Evolutionary conservation across 2,888 invertebrate genomes (phyloP), one percentile per base, ranked within the genome.

Genomic region (Yponomeuta cagnagella): DNA sequence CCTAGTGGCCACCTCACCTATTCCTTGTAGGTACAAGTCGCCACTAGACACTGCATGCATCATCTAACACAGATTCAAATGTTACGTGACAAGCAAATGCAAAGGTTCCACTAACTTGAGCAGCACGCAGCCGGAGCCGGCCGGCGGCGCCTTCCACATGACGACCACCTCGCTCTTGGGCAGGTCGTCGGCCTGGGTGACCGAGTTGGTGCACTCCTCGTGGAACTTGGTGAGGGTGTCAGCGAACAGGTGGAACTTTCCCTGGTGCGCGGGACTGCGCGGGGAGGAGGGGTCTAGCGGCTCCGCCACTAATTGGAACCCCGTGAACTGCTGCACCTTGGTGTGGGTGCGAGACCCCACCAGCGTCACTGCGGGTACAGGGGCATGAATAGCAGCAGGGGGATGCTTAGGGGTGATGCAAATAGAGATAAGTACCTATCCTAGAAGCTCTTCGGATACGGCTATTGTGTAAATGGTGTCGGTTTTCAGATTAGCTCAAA

Each of bases 91-190:
- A 58, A 58, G 52, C 5, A 58, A 58, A 15, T 12, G 12, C 8
- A 43, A 43, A 43, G 43, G 4, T 5, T 3, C 52, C 1, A 82
- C 87, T 90, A 84, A 96, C 95, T 96, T 97, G 80, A 98, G 95
- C 48, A 96, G 93, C 63, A 98, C 95, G 83, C 98, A 98, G 74
- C 98, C 97, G 0, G 96, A 95, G 4, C 96, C 97, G 10, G 95
- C 89, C 15, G 95, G 94, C 0, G 98, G 98, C 15, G 98, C 97
- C 69, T 95, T 96, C 98, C 98, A 98, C 93, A 96, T 95, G 74
- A 97, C 96, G 81, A 96, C 96, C 10, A 98, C 94, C 81, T 97
- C 96, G 0, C 96, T 95, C 87, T 98, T 98, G 10, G 95, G 94
- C 71, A 95, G 90, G 77, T 95, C 95, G 74, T 96, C 96, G 0